A percentile compares a stretch with the other conserved stretches of the same genome.
Conservation (phyloP, 2,113 vertebrate genomes). For the Puffinus mauretanicus region DNA sequence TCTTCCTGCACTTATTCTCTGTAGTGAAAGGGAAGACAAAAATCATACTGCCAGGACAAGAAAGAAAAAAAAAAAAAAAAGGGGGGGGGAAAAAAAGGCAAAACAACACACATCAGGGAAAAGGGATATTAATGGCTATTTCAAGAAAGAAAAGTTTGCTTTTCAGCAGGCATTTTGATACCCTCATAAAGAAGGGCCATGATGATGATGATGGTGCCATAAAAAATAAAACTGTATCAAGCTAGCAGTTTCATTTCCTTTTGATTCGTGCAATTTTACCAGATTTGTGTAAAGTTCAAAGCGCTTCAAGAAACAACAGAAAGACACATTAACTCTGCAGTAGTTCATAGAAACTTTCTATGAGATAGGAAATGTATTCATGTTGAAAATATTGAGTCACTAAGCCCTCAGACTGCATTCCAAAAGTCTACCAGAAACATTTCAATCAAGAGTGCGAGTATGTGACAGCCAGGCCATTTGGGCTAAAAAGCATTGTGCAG, state of each 20-base stretch:
- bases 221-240: conserved; percentile 27
- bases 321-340: conserved; percentile 67
- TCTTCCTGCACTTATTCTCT: background rate
- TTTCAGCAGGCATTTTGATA: conserved; percentile 18
- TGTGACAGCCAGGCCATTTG: conserved; percentile 76
- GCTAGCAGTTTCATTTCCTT: conserved; percentile 47
- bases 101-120: background rate
- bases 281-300: conserved; percentile 60
- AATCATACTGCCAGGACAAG: background rate
- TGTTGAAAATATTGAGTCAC: conserved; percentile 77
- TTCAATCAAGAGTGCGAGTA: conserved; percentile 76
- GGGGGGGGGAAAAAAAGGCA: background rate
- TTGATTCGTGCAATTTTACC: conserved; percentile 32
- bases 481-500: conserved; percentile 72
- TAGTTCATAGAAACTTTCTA: conserved; percentile 74
- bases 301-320: conserved; percentile 63
- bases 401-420: conserved; percentile 81
- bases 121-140: conserved; percentile 22
- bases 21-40: background rate
- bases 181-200: background rate
- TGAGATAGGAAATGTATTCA: conserved; percentile 76
- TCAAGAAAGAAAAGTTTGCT: conserved; percentile 6
- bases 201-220: background rate
- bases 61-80: background rate
- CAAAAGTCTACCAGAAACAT: conserved; percentile 78